A percentile compares a stretch with the other conserved stretches of the same genome.
phyloP scores from a whole-genome alignment of 1,140 invertebrate genomes.

The Drosophila tropicalis region DNA sequence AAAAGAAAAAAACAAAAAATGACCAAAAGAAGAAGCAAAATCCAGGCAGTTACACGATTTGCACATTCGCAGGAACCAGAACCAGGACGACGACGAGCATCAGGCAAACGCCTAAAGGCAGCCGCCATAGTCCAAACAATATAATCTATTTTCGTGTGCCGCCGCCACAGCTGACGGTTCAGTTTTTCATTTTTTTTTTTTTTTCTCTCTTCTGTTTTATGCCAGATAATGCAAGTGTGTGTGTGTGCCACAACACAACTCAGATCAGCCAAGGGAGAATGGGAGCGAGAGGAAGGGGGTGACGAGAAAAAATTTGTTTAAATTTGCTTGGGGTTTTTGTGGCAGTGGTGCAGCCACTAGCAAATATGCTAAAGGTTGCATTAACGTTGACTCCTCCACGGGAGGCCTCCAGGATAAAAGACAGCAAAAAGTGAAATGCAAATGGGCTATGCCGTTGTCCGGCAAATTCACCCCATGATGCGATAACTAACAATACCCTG shows the following conservation, averaged over 20 bases:
- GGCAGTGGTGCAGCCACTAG: slow-evolving; percentile 33
- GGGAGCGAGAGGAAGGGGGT: not conserved
- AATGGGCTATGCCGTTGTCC: not conserved
- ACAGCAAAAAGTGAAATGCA: slow-evolving; percentile 14
- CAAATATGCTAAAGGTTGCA: slow-evolving; percentile 59
- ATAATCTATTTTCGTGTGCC: slow-evolving; percentile 72
- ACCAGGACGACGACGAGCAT: slow-evolving; percentile 12
- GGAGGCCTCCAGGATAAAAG: slow-evolving; percentile 1
- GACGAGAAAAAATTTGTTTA: slow-evolving; percentile 47
- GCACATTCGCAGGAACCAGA: slow-evolving; percentile 49
- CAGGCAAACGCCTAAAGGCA: slow-evolving; percentile 67
- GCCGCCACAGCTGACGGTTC: slow-evolving; percentile 41
- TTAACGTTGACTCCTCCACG: slow-evolving; percentile 27
- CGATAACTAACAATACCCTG: not conserved
- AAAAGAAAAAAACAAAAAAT: slow-evolving; percentile 19
- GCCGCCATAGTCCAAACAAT: slow-evolving; percentile 70
- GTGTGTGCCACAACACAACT: slow-evolving; percentile 36
- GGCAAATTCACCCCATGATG: not conserved
- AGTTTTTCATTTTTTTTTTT: slow-evolving; percentile 40
- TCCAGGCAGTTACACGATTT: slow-evolving; percentile 52
- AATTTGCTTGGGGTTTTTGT: slow-evolving; percentile 55
- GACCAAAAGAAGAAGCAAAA: not conserved
- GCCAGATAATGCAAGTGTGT: slow-evolving; percentile 50
- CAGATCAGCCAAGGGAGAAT: not conserved
- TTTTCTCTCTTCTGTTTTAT: slow-evolving; percentile 26